phyloP scores from a whole-genome alignment of 2,888 invertebrate species.

The Electrophaes corylata region DNA sequence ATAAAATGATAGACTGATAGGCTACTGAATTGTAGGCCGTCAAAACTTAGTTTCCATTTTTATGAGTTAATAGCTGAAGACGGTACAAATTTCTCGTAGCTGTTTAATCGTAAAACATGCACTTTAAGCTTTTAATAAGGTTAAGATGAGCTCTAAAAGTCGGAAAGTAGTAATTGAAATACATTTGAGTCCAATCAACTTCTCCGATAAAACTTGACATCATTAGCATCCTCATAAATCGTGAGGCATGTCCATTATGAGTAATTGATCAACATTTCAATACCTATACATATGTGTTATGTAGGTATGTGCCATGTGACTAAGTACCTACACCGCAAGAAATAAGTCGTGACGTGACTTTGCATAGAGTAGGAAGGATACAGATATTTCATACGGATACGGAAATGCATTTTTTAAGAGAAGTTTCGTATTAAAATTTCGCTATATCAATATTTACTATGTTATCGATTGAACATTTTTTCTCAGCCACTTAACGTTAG shows the following conservation, averaged over 20 bases:
- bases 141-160: constrained; percentile 21
- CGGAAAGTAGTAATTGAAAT: constrained; percentile 21
- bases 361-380: neutral
- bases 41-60: neutral
- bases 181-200: constrained; percentile 25
- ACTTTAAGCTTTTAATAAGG: constrained; percentile 14
- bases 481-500: no score
- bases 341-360: constrained; percentile 37
- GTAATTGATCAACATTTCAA: constrained; percentile 38
- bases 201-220: constrained; percentile 40
- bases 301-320: neutral
- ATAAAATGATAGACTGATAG: no score
- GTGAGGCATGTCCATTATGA: constrained; percentile 40
- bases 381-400: constrained; percentile 4
- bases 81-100: neutral
- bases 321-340: constrained; percentile 21
- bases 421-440: no score
- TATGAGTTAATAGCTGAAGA: neutral
- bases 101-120: constrained; percentile 10
- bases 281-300: neutral
- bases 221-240: constrained; percentile 40
- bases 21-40: no score
- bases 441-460: no score
- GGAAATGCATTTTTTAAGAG: no score
- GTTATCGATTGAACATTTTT: no score